Percentiles rank a stretch among this genome's conserved stretches.
Conservation (phyloP, 2,888 invertebrate genomes). For the Hirtodrosophila cameraria region DNA sequence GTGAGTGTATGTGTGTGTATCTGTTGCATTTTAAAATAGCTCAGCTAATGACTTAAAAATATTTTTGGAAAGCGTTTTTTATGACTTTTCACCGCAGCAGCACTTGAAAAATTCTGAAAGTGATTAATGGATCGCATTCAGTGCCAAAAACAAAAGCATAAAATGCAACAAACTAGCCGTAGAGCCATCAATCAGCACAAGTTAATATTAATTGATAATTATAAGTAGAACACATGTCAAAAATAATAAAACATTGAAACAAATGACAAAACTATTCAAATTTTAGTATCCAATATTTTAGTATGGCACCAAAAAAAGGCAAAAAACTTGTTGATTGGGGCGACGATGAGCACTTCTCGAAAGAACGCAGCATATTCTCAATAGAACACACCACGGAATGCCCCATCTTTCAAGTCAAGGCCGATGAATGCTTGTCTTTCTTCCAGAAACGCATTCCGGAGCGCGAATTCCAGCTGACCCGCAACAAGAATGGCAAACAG, state of each 20-base stretch:
- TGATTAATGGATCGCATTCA: constrained; percentile 61
- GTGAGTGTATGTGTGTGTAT: constrained; percentile 11
- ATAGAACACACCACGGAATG: constrained; percentile 82
- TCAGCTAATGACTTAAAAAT: constrained; percentile 37
- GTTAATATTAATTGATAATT: constrained; percentile 52
- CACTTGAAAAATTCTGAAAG: constrained; percentile 31
- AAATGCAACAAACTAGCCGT: constrained; percentile 44
- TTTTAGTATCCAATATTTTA: no score
- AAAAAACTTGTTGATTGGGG: constrained; percentile 77
- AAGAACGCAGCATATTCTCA: constrained; percentile 79
- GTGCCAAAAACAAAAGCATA: constrained; percentile 38
- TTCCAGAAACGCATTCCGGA: constrained; percentile 72
- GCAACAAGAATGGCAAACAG: constrained; percentile 72
- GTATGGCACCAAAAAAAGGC: constrained; percentile 49
- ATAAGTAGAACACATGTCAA: constrained; percentile 25
- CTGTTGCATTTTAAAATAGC: constrained; percentile 54
- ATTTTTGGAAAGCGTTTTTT: constrained; percentile 27
- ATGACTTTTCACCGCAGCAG: constrained; percentile 12
- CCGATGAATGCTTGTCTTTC: constrained; percentile 71
- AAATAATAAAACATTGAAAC: constrained; percentile 2
- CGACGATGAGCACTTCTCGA: constrained; percentile 70
- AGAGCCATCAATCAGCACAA: constrained; percentile 56
- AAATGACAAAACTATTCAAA: constrained; percentile 9
- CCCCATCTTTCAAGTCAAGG: constrained; percentile 79
- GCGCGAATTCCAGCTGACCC: constrained; percentile 72